Percentiles rank a stretch among this genome's conserved stretches.
These are phyloP conservation scores for Epirrhoe alternata DNA, from an alignment of 2,888 invertebrate species.

Conservation along the genomic window DNA sequence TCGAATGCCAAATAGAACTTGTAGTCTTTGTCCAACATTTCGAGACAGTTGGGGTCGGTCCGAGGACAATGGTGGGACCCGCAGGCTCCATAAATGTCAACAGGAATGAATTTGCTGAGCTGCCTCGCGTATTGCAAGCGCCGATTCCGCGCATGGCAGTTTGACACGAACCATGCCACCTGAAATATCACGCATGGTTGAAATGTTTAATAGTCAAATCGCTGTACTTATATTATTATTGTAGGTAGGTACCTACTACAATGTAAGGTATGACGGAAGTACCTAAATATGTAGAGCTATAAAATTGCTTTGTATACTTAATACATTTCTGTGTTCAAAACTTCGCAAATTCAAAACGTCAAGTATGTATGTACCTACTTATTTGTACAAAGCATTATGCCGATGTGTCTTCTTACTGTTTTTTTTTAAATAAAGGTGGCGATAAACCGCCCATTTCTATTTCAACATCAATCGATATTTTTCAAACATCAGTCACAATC, in stretches of 20 bases:
- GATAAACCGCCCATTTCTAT: conserved; percentile 11
- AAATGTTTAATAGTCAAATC: no score
- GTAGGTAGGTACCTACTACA: no score
- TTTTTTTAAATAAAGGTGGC: conserved; percentile 2
- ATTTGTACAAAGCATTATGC: no score
- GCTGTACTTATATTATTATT: no score
- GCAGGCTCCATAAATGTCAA: conserved; percentile 96
- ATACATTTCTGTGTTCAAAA: no score
- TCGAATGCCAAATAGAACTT: conserved; percentile 99
- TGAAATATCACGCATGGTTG: conserved; percentile 47
- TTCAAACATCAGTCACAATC: not conserved
- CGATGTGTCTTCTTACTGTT: not conserved
- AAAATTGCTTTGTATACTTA: no score
- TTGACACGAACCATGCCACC: conserved; percentile 99
- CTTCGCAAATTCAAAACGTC: no score
- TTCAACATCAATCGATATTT: conserved; percentile 6
- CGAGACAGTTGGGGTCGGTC: conserved; percentile 93
- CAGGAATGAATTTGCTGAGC: conserved; percentile 93
- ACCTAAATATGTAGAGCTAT: no score
- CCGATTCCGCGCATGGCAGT: conserved; percentile 96
- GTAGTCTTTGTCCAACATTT: conserved; percentile 95
- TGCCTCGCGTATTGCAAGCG: conserved; percentile 94
- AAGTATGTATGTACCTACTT: no score
- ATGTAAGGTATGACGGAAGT: no score
- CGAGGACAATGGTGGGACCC: conserved; percentile 94